Evolutionary conservation across 2,888 invertebrate species (phyloP), one percentile per base, ranked within the genome.

Genomic region (Pherbina coryleti): DNA sequence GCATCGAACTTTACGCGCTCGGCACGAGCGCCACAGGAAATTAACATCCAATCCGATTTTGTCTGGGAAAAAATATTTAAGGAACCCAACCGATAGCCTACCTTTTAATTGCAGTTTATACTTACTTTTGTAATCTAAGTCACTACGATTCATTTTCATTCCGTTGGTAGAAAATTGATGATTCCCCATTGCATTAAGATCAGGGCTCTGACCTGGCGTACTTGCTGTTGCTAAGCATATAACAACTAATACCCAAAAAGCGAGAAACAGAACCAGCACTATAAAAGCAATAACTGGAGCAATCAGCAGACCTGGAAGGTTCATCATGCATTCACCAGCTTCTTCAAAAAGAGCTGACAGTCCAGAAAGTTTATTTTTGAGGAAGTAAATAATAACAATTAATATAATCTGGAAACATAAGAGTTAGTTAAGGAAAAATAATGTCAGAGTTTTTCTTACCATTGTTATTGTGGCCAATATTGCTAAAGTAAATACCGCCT

Each of bases 381-480:
- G 92, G 82, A 94, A 93, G 85, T 93, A 92, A 44, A 96, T 93
- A 60, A 96, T 91, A 53, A 95, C 90, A 66, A 96, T 87, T 71
- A 97, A 90, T 77, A 96, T 92, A 0, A 94, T 89, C 95, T 95
- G 87, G 75, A 91, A 91, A 81, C 80, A 73, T 78, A 78, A 55
- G 22, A 22, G 8, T 51, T 4, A 74, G 5, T 11, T 55, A 55
- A 19, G 19, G 7, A 60, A 2, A 14, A 25, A 28, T 60, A 60
- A 22, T 25, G 25, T 60, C n/a, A 5, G 22, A 22, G 5, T 22
- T 22, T 57, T 14, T 25, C 57, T 51, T 91, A 97, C 96, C 84
- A 97, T 97, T 79, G 97, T 93, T 81, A 97, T 91, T 51, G 97
- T 96, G 25, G 97, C 96, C 82, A 97, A 91, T 82, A 98, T 94